Base-by-base conservation (phyloP, 2,797 vertebrate genomes). In the Hippopotamyrus pictus region DNA sequence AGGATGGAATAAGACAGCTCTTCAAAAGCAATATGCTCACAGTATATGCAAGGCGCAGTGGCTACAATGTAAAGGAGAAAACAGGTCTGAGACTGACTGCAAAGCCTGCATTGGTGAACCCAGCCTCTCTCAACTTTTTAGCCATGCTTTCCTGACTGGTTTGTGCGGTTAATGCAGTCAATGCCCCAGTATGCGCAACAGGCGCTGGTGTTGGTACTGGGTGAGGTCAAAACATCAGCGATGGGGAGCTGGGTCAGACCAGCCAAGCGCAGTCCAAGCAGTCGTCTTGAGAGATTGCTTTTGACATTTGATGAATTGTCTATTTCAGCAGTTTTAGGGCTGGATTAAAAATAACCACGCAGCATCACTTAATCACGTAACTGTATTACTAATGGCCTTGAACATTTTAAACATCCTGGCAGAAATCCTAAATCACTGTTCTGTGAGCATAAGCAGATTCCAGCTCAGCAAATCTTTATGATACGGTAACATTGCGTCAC, bases 341-440 rank as follows among this genome's bases (percentile, higher is more conserved):
- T 50, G 83, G 83, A 85, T 85, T 85, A 85, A 82, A 79, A 82
- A 82, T 82, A 82, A 85, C 48, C 83, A 85, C 48, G 51, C 48
- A 14, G 19, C 83, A 85, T 33, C 83, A 14, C n/a, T 85, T 25
- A 85, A 85, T 85, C 83, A 85, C n/a, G 1, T 25, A 85, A 12
- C 44, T 85, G 83, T 51, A 85, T 85, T 85, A 85, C 46, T 51
- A 85, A 50, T 9, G 76, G 76, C 83, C 83, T 50, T 85, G 29
- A 50, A 85, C 83, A 82, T 82, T 46, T n/a, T 46, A 85, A 85
- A 51, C 48, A 50, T 85, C n/a, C 79, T 83, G 79, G 46, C 79
- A 83, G 44, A 76, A 48, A 48, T 11, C 41, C 83, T 85, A 50
- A 85, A 85, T 50, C 83, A 50, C 46, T 22, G 8, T 51, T 50